Evolutionary conservation across 2,888 invertebrate species (phyloP).

Genomic region (Cheilosia grossa): DNA sequence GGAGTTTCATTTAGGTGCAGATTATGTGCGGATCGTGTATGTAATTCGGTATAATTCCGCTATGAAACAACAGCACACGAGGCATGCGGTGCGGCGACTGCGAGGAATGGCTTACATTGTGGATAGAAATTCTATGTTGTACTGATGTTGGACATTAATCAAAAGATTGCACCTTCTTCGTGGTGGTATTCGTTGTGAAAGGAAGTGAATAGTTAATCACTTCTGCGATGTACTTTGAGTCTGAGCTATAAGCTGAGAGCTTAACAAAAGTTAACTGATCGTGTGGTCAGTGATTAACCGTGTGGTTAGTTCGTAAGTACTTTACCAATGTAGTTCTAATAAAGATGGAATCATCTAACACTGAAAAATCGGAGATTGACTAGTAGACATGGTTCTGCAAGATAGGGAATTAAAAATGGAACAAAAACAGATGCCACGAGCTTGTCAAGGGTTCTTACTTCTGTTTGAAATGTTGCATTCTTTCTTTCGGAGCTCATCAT

Average conservation of each 20-base stretch:
- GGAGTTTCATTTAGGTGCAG: conserved; percentile 18
- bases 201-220: neutral
- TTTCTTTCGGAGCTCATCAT: no score
- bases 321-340: no score
- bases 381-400: no score
- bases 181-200: conserved; percentile 31
- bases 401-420: no score
- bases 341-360: no score
- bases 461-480: no score
- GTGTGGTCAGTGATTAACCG: neutral
- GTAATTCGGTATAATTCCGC: conserved; percentile 35
- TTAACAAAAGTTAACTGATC: neutral
- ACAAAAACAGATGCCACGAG: no score
- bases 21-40: conserved; percentile 30
- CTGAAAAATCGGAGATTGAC: no score
- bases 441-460: no score
- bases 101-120: neutral
- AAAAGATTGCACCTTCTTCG: conserved; percentile 30
- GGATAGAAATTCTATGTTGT: conserved; percentile 21
- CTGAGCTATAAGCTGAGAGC: neutral
- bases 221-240: conserved; percentile 3
- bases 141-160: conserved; percentile 52
- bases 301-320: neutral
- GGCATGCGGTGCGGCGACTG: no score
- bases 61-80: conserved; percentile 23